Conservation (phyloP, 1,140 invertebrate species). For the Teleogryllus occipitalis region DNA sequence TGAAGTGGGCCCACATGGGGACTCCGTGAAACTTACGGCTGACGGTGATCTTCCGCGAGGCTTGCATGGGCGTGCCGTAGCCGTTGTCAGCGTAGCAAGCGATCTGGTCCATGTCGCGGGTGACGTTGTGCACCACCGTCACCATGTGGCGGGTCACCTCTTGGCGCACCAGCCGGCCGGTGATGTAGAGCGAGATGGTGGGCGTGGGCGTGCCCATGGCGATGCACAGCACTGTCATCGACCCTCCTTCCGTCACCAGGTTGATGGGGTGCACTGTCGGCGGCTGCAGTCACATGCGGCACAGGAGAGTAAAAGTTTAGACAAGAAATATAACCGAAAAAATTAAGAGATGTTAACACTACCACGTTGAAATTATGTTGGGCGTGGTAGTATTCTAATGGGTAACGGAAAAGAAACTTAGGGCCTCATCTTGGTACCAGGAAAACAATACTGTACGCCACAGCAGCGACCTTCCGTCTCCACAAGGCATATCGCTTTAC, state of each 20-base stretch:
- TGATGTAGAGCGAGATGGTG: slow-evolving; percentile 69
- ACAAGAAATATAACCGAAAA: too few relatives aligned
- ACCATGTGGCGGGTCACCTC: slow-evolving; percentile 72
- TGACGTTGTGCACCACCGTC: slow-evolving; percentile 69
- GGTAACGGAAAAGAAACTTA: too few relatives aligned
- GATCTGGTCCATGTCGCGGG: slow-evolving; percentile 69
- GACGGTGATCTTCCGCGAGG: slow-evolving; percentile 62
- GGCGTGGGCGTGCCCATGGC: slow-evolving; percentile 74
- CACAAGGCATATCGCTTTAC: too few relatives aligned
- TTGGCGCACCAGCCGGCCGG: slow-evolving; percentile 62
- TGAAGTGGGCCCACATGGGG: too few relatives aligned
- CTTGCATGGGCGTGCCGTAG: slow-evolving; percentile 73
- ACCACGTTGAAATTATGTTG: too few relatives aligned
- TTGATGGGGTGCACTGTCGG: slow-evolving; percentile 74
- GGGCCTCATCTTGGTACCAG: too few relatives aligned
- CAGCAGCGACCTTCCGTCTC: too few relatives aligned
- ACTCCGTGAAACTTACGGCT: slow-evolving; percentile 41
- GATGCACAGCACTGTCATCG: slow-evolving; percentile 75
- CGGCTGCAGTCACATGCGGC: slow-evolving; percentile 39
- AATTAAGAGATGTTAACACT: too few relatives aligned
- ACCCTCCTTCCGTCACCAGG: slow-evolving; percentile 68
- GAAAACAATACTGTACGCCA: too few relatives aligned
- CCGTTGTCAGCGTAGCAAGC: slow-evolving; percentile 80
- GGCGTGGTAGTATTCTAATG: too few relatives aligned
- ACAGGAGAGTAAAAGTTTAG: too few relatives aligned